A percentile compares a stretch with the other conserved stretches of the same genome.
phyloP scores from a whole-genome alignment of 2,888 invertebrate species.

The Drosophila nigricruria region DNA sequence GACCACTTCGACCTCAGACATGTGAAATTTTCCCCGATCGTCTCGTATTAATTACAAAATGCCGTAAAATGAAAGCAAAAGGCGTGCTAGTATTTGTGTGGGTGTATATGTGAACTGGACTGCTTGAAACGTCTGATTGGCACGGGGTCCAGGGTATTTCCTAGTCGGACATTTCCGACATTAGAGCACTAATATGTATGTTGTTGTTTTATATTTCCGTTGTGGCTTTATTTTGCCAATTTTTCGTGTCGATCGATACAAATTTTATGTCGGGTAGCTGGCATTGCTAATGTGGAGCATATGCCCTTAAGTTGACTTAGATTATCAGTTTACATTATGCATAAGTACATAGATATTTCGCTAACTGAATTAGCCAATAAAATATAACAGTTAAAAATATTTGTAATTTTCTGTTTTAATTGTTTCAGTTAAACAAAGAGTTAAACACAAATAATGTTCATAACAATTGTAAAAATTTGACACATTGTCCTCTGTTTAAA shows the following conservation, averaged over 20 bases:
- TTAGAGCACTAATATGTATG: neutral
- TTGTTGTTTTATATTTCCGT: neutral
- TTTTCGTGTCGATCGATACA: slow-evolving; percentile 4
- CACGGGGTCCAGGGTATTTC: neutral
- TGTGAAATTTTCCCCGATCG: no score
- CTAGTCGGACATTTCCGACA: slow-evolving; percentile 1
- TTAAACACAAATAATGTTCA: slow-evolving; percentile 10
- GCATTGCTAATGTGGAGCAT: neutral
- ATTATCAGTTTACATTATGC: slow-evolving; percentile 13
- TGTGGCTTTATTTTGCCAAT: slow-evolving; percentile 1
- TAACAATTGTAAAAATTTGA: slow-evolving; percentile 43
- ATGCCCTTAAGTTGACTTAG: slow-evolving; percentile 8
- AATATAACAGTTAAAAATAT: slow-evolving; percentile 7
- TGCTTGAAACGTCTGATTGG: neutral
- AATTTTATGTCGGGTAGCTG: slow-evolving; percentile 1
- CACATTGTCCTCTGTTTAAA: slow-evolving; percentile 49
- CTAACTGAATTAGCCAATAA: slow-evolving; percentile 9
- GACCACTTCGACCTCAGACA: no score
- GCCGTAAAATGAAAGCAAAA: neutral
- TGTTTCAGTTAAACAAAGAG: slow-evolving; percentile 17
- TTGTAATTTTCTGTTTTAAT: slow-evolving; percentile 3
- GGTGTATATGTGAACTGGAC: neutral
- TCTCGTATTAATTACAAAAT: neutral
- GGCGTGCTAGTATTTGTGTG: neutral
- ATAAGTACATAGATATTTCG: slow-evolving; percentile 10